Base-by-base conservation (phyloP, 2,113 vertebrate genomes). In the Ptilonorhynchus violaceus region DNA sequence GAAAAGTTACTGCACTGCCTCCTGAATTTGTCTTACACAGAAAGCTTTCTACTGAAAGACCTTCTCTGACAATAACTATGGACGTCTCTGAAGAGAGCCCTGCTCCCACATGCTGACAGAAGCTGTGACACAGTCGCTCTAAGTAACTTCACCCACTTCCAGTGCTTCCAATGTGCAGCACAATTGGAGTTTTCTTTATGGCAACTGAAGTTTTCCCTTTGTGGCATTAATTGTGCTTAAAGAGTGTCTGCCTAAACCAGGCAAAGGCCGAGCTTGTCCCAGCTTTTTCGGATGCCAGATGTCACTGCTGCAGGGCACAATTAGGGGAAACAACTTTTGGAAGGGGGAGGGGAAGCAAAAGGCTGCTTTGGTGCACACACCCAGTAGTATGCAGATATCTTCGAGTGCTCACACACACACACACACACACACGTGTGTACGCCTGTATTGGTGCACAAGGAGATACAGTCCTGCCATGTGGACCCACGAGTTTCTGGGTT, bases 261-360 rank as follows among this genome's bases (percentile, higher is more conserved):
- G 24, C 4, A 14, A 33, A 55, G 28, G 42, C 41, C 0, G 0
- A 58, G 50, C 41, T 49, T 74, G 50, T 16, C 50, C 50, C 42
- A 80, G 18, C 39, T 74, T 93, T 94, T 67, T 88, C 69, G 76
- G 44, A 64, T 5, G 49, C 88, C 95, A 97, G 74, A 95, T 92
- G 87, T 94, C 11, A 1, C 17, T 24, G 63, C 44, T 46, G 72
- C 66, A 79, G 94, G 88, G 89, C 73, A 91, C 73, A 94, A 87
- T 86, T 91, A 95, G 3, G 23, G 67, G 72, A 93, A 92, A 59
- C 42, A 95, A 60, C 59, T 63, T 94, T 88, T 81, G 42, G 12
- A 60, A 52, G 35, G 47, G 37, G 60, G 52, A 62, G 56, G 33
- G 47, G n/a, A 68, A 33, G 37, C 23, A 62, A 56, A 41, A 67